These are phyloP conservation scores for Epinephelus lanceolatus DNA, from an alignment of 2,113 vertebrate genomes.

Conservation along the genomic window DNA sequence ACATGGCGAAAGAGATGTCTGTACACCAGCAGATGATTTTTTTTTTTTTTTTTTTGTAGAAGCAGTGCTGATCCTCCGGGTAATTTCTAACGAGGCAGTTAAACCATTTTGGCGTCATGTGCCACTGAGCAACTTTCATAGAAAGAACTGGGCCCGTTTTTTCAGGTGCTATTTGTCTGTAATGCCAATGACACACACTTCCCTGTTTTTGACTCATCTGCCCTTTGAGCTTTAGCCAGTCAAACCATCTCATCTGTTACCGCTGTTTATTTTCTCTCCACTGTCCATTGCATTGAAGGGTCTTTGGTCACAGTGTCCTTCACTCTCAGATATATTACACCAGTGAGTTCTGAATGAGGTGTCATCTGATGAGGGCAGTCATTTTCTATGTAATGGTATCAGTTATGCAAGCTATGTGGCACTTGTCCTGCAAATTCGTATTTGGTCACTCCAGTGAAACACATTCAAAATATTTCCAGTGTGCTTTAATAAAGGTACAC, in stretches of 20 bases:
- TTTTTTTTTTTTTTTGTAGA: no score
- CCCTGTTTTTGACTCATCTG: background rate
- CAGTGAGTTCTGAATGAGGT: conserved; percentile 9
- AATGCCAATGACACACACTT: background rate
- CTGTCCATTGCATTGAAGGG: background rate
- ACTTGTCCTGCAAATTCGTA: background rate
- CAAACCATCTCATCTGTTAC: background rate
- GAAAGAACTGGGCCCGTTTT: background rate
- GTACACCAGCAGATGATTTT: no score
- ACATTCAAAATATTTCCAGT: background rate
- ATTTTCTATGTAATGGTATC: conserved; percentile 1
- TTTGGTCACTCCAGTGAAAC: background rate
- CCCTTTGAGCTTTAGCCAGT: conserved; percentile 5
- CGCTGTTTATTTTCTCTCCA: conserved; percentile 9
- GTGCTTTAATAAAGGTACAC: background rate
- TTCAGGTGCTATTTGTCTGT: background rate
- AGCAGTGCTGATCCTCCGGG: no score
- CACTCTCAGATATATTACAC: conserved; percentile 6
- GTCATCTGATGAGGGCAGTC: conserved; percentile 9
- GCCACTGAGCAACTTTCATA: no score
- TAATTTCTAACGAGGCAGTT: no score
- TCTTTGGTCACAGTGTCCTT: conserved; percentile 25
- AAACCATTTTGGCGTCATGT: no score
- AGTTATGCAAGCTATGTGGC: background rate
- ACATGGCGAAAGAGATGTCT: no score